Evolutionary conservation across 2,113 vertebrate genomes (phyloP).

Genomic region (Drymodes brunneopygia): DNA sequence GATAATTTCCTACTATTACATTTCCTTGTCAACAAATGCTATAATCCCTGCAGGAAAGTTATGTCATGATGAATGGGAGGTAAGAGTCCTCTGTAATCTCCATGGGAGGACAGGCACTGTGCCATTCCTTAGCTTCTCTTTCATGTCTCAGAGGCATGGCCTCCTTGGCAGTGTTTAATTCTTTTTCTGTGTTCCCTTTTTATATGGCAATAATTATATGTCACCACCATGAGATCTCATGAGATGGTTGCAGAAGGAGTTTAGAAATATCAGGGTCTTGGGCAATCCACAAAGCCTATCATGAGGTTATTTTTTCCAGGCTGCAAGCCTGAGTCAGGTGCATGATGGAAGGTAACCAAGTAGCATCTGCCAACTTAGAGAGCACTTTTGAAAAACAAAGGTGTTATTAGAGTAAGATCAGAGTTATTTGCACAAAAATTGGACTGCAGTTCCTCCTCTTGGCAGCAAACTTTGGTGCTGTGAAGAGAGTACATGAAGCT

Average conservation of each 20-base stretch:
- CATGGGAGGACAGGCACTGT: background rate
- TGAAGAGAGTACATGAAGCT: background rate
- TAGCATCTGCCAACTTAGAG: background rate
- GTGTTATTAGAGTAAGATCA: background rate
- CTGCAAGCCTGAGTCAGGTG: conserved; percentile 52
- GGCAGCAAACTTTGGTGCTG: background rate
- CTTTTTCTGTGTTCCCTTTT: background rate
- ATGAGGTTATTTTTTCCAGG: conserved; percentile 54
- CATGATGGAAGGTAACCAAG: background rate
- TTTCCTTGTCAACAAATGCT: conserved; percentile 22
- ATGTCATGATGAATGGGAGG: background rate
- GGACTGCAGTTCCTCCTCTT: background rate
- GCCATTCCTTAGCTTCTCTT: background rate
- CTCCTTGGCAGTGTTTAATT: background rate
- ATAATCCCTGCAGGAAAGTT: background rate
- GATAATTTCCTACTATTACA: conserved; percentile 43
- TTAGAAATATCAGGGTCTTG: conserved; percentile 35
- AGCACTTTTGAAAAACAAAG: conserved; percentile 19
- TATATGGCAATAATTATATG: background rate
- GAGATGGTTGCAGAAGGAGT: background rate
- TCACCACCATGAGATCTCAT: background rate
- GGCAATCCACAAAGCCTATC: background rate
- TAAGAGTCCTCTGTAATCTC: background rate
- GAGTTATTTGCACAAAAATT: background rate
- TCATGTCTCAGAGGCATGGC: fast-evolving